phyloP scores from a whole-genome alignment of 2,888 invertebrate genomes.

The Aphodius granarius region DNA sequence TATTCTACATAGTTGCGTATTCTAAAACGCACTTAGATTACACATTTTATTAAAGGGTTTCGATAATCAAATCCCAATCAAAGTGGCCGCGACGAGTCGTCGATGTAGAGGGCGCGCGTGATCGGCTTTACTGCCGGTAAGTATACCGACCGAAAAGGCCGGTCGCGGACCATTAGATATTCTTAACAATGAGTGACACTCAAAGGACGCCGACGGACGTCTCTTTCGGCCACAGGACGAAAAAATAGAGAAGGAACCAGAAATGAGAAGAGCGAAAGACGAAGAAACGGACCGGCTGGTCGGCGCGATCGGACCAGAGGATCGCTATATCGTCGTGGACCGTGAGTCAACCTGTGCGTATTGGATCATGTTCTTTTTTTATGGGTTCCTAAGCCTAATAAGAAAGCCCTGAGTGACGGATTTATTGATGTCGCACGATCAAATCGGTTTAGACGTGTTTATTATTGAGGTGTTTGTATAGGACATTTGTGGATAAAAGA shows the following conservation, averaged over 20 bases:
- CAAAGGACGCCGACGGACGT: slow-evolving; percentile 33
- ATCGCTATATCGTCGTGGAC: neutral
- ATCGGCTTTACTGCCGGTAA: slow-evolving; percentile 22
- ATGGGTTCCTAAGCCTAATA: neutral
- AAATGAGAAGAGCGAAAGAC: neutral
- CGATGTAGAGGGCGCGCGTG: slow-evolving; percentile 9
- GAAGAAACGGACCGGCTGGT: neutral
- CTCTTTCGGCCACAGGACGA: slow-evolving; percentile 4
- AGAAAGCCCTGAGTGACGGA: neutral
- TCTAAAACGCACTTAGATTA: no score
- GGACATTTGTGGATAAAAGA: no score
- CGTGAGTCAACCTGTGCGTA: neutral
- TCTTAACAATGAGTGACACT: slow-evolving; percentile 38
- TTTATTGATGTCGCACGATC: neutral
- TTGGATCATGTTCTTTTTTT: neutral
- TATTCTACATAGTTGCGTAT: no score
- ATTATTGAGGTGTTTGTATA: no score
- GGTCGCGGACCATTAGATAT: slow-evolving; percentile 26
- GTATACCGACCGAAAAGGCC: no score
- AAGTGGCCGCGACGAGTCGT: neutral
- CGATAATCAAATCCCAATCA: no score
- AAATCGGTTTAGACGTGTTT: no score
- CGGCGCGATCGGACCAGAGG: neutral
- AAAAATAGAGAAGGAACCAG: slow-evolving; percentile 21
- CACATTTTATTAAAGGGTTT: no score